Base-by-base conservation (phyloP, 2,888 invertebrate species). In the Apomyelois bistriatella region DNA sequence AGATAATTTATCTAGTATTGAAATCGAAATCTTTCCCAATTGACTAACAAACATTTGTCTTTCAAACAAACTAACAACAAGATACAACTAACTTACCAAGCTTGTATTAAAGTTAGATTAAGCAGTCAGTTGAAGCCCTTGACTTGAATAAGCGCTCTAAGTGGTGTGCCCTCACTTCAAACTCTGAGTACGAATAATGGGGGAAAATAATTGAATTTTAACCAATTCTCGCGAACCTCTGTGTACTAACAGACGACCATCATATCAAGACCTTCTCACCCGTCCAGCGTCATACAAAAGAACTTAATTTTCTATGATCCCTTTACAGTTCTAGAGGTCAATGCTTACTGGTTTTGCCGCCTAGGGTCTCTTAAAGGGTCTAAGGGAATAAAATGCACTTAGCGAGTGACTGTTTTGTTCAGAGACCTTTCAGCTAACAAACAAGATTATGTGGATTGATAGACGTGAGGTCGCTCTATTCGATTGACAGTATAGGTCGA, bases 321-420 rank as follows among this genome's bases (percentile, higher is more conserved):
- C 22, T 41, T 22, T 22, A 32, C 12, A 47, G 6, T 48, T 57
- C 16, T 30, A 57, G 28, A 50, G 75, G 57, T 72, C 76, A 58
- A 22, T 28, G 12, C n/a, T 54, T 37, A 28, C 4, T 43, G 37
- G 56, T 74, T 72, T 76, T 55, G 54, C 46, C 53, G 42, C 58
- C 63, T 54, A 62, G 68, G 65, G 62, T 65, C 68, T 62, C 66
- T 71, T 69, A 71, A 80, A 82, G 76, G 82, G 77, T 70, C 77
- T 72, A 68, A 68, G 60, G 65, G 71, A 75, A 79, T 82, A 83
- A 84, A 84, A 83, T 80, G 82, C 81, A 81, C 76, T 82, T 82
- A 82, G 70, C 64, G 60, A 68, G 72, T 65, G 71, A 69, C 72
- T 70, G 76, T 76, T 75, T 73, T 71, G 72, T 75, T 76, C 76